Evolutionary conservation across 2,113 vertebrate genomes (phyloP).

Genomic region (Gulo gulo): DNA sequence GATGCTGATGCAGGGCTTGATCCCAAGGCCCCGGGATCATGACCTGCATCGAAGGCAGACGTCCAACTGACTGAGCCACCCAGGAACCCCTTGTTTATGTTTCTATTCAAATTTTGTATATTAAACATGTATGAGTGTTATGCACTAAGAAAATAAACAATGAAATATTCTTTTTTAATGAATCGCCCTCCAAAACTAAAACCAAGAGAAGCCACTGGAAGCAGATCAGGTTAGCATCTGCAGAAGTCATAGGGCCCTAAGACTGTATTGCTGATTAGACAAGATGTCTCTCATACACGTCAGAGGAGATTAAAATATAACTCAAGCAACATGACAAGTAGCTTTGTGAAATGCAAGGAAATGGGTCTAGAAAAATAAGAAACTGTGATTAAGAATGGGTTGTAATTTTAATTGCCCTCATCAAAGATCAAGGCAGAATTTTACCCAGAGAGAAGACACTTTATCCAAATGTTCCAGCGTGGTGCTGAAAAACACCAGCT

Average conservation of each 20-base stretch:
- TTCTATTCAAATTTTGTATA: not conserved
- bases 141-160: slow-evolving; percentile 37
- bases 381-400: not conserved
- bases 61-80: too few relatives aligned
- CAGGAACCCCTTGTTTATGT: not conserved
- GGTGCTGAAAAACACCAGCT: slow-evolving; percentile 13
- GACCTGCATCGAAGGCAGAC: too few relatives aligned
- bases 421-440: slow-evolving; percentile 5
- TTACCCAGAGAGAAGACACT: not conserved
- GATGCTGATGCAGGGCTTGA: too few relatives aligned
- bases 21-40: too few relatives aligned
- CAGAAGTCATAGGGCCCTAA: not conserved
- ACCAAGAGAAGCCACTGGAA: not conserved
- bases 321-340: not conserved
- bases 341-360: not conserved
- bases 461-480: not conserved
- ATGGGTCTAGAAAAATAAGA: not conserved
- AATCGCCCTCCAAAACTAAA: not conserved
- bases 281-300: not conserved
- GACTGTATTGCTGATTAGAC: not conserved
- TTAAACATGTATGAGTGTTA: not conserved
- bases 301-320: not conserved
- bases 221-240: slow-evolving; percentile 43
- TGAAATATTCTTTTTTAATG: not conserved
- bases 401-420: not conserved